Evolutionary conservation across 2,113 vertebrate species (phyloP).

Genomic region (Zosterops pallidus): DNA sequence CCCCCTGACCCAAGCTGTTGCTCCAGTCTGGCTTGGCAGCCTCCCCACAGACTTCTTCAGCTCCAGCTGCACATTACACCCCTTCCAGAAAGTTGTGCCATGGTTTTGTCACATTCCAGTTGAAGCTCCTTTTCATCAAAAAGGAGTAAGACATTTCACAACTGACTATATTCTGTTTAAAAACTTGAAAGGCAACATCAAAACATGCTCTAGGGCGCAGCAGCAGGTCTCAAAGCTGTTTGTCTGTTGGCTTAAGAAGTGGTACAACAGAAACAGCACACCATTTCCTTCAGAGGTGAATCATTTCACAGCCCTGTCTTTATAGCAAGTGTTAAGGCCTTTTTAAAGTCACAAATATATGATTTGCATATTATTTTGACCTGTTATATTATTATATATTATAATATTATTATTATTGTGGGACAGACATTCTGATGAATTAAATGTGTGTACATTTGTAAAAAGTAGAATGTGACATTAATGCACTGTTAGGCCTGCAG

Average conservation of each 20-base stretch:
- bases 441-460: neutral
- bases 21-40: neutral
- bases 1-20: neutral
- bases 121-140: neutral
- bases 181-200: neutral
- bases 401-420: neutral
- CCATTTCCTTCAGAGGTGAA: neutral
- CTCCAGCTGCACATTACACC: neutral
- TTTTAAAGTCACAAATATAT: neutral
- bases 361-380: neutral
- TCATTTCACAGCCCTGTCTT: neutral
- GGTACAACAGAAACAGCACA: neutral
- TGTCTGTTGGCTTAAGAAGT: neutral
- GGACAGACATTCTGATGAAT: neutral
- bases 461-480: neutral
- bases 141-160: neutral
- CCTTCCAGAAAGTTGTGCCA: neutral
- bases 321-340: neutral
- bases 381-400: neutral
- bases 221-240: neutral
- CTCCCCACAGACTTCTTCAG: neutral
- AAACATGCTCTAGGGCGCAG: neutral
- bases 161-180: neutral
- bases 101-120: accelerated
- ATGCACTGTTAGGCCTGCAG: neutral